These are phyloP conservation scores for Crambe crambe DNA, from an alignment of 37 sponge, comb jelly and placozoan species.

Conservation along the genomic window DNA sequence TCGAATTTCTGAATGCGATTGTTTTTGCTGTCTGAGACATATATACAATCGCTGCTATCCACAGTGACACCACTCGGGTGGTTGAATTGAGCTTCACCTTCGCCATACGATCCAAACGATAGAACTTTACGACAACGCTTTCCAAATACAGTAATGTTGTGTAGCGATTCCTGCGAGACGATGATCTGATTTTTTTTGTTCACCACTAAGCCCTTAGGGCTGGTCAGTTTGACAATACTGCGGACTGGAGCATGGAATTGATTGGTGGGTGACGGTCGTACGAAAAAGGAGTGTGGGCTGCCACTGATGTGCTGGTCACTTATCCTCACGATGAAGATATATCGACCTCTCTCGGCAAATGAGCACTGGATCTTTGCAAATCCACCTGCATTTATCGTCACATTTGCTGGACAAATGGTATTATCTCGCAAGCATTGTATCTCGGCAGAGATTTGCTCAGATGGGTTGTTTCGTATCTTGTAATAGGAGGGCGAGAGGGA, in stretches of 20 bases:
- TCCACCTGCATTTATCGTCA: slow-evolving; percentile 47
- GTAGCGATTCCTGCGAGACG: slow-evolving; percentile 39
- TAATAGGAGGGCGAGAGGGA: slow-evolving; percentile 59
- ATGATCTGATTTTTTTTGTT: slow-evolving; percentile 53
- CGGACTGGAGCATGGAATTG: slow-evolving; percentile 56
- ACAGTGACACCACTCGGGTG: slow-evolving; percentile 51
- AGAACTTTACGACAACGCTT: slow-evolving; percentile 26
- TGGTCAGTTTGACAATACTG: slow-evolving; percentile 39
- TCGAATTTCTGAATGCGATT: slow-evolving; percentile 56
- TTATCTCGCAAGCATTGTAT: slow-evolving; percentile 48
- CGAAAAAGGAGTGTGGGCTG: slow-evolving; percentile 45
- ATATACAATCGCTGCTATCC: slow-evolving; percentile 32
- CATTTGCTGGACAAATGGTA: slow-evolving; percentile 47
- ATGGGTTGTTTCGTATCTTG: slow-evolving; percentile 47
- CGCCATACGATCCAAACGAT: slow-evolving; percentile 36
- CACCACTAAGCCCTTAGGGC: slow-evolving; percentile 44
- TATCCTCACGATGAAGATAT: slow-evolving; percentile 15
- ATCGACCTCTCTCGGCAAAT: slow-evolving; percentile 59
- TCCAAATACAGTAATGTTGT: slow-evolving; percentile 47
- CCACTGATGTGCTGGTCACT: slow-evolving; percentile 36
- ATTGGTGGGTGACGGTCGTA: slow-evolving; percentile 21
- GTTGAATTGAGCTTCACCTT: slow-evolving; percentile 35
- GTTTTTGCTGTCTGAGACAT: slow-evolving; percentile 67
- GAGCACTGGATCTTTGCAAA: slow-evolving; percentile 73
- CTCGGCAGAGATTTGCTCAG: slow-evolving; percentile 43